Percentiles rank a stretch among this genome's conserved stretches.
Evolutionary conservation across 2,113 vertebrate genomes (phyloP).

Genomic region (Petrocephalus zakoni): DNA sequence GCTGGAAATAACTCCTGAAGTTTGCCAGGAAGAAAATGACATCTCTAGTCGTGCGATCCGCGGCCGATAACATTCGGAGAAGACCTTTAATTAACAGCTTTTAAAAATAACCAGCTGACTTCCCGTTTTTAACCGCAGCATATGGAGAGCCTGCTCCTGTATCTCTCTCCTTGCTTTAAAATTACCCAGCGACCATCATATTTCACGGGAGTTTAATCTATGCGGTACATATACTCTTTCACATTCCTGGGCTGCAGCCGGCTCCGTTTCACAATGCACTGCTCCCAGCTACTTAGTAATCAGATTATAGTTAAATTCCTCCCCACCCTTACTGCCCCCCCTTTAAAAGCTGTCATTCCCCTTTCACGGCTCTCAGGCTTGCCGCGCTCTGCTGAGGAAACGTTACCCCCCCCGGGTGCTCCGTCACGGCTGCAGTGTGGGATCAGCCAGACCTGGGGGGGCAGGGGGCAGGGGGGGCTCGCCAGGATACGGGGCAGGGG

Average conservation of each 20-base stretch:
- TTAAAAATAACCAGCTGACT: slow-evolving; percentile 20
- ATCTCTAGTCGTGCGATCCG: slow-evolving; percentile 12
- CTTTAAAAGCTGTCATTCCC: slow-evolving; percentile 29
- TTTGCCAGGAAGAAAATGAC: slow-evolving; percentile 15
- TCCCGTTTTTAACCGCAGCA: slow-evolving; percentile 10
- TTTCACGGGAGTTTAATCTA: slow-evolving; percentile 18
- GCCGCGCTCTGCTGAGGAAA: slow-evolving; percentile 5
- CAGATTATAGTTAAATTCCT: slow-evolving; percentile 36
- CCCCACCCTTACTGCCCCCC: slow-evolving; percentile 28
- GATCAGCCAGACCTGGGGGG: background rate
- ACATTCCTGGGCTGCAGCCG: slow-evolving; percentile 25
- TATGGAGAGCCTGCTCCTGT: background rate
- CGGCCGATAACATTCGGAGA: background rate
- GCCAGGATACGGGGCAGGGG: background rate
- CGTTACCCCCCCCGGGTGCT: background rate
- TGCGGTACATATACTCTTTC: slow-evolving; percentile 14
- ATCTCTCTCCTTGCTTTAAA: background rate
- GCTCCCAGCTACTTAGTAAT: slow-evolving; percentile 37
- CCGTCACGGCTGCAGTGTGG: background rate
- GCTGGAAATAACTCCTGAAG: background rate
- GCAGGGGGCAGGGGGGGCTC: background rate
- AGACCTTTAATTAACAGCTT: slow-evolving; percentile 25
- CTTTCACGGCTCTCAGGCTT: slow-evolving; percentile 22
- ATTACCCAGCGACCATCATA: slow-evolving; percentile 17
- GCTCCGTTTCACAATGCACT: slow-evolving; percentile 27